Conservation (phyloP, 2,113 vertebrate species). For the Solea solea region DNA sequence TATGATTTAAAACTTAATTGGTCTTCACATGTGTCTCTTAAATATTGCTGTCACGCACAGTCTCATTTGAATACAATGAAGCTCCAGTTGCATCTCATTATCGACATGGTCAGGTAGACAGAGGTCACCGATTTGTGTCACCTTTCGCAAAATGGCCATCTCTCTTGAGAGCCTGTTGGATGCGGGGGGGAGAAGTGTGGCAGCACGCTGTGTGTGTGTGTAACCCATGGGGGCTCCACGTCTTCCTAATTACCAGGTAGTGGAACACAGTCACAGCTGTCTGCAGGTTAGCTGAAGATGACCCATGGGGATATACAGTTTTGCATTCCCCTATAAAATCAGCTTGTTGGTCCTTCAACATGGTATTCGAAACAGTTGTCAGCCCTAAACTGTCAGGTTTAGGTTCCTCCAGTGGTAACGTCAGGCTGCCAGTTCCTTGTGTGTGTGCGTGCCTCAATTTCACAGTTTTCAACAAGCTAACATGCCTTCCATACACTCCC, state of each 20-base stretch:
- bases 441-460: conserved; percentile 43
- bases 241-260: conserved; percentile 70
- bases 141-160: conserved; percentile 70
- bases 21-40: conserved; percentile 42
- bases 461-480: conserved; percentile 51
- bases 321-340: conserved; percentile 54
- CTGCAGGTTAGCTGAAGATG: conserved; percentile 66
- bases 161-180: conserved; percentile 62
- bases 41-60: conserved; percentile 64
- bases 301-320: conserved; percentile 65
- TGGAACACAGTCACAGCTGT: conserved; percentile 69
- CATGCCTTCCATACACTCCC: conserved; percentile 26
- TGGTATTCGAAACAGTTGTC: conserved; percentile 43
- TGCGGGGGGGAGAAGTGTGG: conserved; percentile 45
- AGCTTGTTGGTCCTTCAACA: conserved; percentile 38
- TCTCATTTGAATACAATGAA: conserved; percentile 76
- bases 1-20: conserved; percentile 19
- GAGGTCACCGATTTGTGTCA: conserved; percentile 76
- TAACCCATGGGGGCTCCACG: conserved; percentile 52
- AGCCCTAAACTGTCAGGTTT: conserved; percentile 36
- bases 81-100: conserved; percentile 78
- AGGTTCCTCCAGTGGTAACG: conserved; percentile 23
- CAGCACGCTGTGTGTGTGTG: conserved; percentile 29
- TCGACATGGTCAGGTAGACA: conserved; percentile 69
- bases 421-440: conserved; percentile 15